phyloP scores from a whole-genome alignment of 2,797 vertebrate genomes.

The Pipistrellus nathusii region DNA sequence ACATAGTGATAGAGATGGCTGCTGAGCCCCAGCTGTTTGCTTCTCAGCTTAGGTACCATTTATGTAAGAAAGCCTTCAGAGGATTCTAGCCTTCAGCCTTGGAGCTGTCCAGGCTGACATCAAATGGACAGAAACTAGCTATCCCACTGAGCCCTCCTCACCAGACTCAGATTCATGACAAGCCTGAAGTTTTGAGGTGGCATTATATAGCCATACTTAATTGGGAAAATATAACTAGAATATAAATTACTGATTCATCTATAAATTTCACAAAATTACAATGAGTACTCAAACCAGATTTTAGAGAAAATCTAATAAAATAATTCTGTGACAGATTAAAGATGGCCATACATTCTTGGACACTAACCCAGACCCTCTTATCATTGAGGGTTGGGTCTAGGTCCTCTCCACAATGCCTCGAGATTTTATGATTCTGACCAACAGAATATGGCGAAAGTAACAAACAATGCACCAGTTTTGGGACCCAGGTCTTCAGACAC shows the following conservation, averaged over 20 bases:
- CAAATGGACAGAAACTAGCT: not conserved
- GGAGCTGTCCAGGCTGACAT: not conserved
- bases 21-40: not conserved
- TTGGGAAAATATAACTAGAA: not conserved
- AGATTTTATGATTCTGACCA: not conserved
- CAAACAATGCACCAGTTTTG: not conserved
- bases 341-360: not conserved
- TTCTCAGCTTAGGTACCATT: not conserved
- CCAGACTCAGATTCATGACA: not conserved
- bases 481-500: not conserved
- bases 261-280: constrained; percentile 16
- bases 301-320: not conserved
- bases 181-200: not conserved
- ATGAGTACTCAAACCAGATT: not conserved
- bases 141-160: not conserved
- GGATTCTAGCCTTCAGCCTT: not conserved
- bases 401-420: not conserved
- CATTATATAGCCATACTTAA: not conserved
- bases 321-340: not conserved
- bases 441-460: not conserved
- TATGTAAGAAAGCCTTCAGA: not conserved
- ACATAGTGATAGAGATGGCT: not conserved
- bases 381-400: not conserved
- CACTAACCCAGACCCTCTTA: not conserved
- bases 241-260: not conserved